These are phyloP conservation scores for Anser cygnoides DNA, from an alignment of 2,113 vertebrate species.

Conservation along the genomic window DNA sequence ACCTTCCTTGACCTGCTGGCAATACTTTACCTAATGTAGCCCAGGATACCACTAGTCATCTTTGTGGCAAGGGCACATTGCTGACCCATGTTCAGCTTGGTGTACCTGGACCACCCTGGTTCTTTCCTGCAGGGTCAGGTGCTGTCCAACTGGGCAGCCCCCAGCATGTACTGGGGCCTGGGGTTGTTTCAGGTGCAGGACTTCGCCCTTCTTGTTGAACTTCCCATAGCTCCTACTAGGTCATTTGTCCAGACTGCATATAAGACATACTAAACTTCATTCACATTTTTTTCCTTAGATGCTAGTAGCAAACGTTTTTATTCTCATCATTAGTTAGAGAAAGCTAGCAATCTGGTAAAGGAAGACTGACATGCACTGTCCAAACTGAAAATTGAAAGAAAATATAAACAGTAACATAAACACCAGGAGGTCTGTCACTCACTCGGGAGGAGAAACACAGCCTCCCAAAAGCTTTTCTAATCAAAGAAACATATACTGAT, in stretches of 20 bases:
- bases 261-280: background rate
- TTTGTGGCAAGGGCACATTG: fast-evolving
- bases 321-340: background rate
- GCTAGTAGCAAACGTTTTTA: background rate
- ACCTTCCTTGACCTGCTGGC: background rate
- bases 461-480: background rate
- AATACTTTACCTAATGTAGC: background rate
- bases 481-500: background rate
- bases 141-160: fast-evolving
- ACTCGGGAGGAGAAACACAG: background rate
- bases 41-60: background rate
- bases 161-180: fast-evolving
- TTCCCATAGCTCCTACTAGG: background rate
- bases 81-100: fast-evolving
- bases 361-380: background rate
- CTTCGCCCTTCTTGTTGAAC: background rate
- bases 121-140: background rate
- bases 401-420: background rate
- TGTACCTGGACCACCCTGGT: fast-evolving
- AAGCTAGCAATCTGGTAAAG: background rate
- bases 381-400: background rate
- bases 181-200: background rate
- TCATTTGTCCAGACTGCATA: background rate
- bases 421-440: background rate
- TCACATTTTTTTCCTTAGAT: background rate